Percentiles rank a stretch among this genome's conserved stretches.
Conservation (phyloP, 2,113 vertebrate genomes). For the Pomatorhinus ruficollis region DNA sequence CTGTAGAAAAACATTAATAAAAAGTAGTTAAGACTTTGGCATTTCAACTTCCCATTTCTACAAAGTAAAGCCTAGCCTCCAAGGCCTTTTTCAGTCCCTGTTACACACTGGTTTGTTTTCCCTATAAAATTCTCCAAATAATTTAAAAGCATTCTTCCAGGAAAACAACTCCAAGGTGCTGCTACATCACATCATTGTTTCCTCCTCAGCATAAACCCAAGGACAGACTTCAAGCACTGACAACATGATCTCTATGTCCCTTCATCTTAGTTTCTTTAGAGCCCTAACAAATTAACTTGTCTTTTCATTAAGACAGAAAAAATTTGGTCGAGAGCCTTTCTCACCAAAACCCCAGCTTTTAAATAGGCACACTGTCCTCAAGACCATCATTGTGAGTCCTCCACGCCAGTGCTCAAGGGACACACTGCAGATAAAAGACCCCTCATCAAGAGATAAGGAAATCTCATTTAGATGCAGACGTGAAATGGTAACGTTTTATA, state of each 20-base stretch:
- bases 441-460: slow-evolving; percentile 59
- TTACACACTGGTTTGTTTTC: not conserved
- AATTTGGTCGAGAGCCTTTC: not conserved
- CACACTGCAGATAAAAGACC: slow-evolving; percentile 29
- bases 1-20: not conserved
- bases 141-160: not conserved
- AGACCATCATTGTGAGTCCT: not conserved
- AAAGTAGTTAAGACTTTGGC: not conserved
- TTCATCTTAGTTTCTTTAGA: not conserved
- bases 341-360: not conserved
- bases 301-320: not conserved
- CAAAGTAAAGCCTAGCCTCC: not conserved
- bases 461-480: slow-evolving; percentile 66
- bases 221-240: not conserved
- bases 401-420: not conserved
- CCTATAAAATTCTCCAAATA: not conserved
- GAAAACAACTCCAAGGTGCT: not conserved
- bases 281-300: slow-evolving; percentile 26
- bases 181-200: not conserved
- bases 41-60: not conserved
- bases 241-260: not conserved
- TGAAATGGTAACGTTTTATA: not conserved
- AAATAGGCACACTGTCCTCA: not conserved
- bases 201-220: not conserved
- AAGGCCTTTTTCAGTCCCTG: not conserved